A percentile compares a stretch with the other conserved stretches of the same genome.
phyloP scores from a whole-genome alignment of 2,888 invertebrate genomes.

The Atrina japonica region DNA sequence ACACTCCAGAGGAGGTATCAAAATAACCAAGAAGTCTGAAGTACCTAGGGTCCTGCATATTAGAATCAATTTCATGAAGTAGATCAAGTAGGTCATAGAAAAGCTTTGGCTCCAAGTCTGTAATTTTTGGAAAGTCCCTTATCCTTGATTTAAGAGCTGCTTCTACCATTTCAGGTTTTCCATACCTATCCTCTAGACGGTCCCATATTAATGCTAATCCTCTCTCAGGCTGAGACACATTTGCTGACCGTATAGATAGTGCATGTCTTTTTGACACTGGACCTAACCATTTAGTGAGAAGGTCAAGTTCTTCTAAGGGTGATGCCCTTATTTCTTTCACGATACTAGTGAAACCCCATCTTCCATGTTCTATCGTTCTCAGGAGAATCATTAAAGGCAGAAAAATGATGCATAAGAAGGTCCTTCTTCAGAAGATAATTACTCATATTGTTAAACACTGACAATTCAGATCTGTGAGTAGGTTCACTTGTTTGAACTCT shows the following conservation, averaged over 20 bases:
- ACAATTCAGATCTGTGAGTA: not conserved
- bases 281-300: constrained; percentile 6
- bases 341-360: not conserved
- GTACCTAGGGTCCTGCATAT: not conserved
- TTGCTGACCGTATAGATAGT: not conserved
- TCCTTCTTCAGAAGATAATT: not conserved
- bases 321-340: not conserved
- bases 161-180: constrained; percentile 4
- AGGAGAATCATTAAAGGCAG: not conserved
- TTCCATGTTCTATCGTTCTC: not conserved
- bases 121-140: not conserved
- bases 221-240: not conserved
- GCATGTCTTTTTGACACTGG: constrained; percentile 2
- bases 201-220: not conserved
- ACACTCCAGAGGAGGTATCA: not conserved
- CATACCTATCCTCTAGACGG: not conserved
- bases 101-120: not conserved
- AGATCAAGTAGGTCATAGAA: constrained; percentile 9
- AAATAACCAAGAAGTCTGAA: not conserved
- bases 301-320: constrained; percentile 3
- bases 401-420: not conserved
- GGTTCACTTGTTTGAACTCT: not conserved
- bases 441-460: not conserved
- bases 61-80: constrained; percentile 6
- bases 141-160: not conserved